phyloP scores from a whole-genome alignment of 2,888 invertebrate species.

The Lasiommata megera region DNA sequence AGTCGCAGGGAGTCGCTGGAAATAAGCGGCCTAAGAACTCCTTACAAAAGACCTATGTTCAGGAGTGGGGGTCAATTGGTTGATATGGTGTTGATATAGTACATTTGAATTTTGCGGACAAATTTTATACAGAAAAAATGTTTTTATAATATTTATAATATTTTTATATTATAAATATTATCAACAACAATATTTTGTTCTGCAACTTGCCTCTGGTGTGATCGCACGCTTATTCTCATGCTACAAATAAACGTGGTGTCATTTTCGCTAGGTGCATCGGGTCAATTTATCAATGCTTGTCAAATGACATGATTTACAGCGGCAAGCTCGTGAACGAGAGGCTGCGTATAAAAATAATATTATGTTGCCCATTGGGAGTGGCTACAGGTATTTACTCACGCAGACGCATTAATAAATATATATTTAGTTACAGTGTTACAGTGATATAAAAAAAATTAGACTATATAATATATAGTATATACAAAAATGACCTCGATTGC shows the following conservation, averaged over 20 bases:
- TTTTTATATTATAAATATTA: not conserved
- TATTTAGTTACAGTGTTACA: too few species aligned
- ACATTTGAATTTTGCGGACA: too few species aligned
- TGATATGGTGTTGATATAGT: too few species aligned
- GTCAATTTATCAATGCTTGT: conserved; percentile 53
- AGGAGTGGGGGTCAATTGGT: too few species aligned
- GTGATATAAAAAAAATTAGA: too few species aligned
- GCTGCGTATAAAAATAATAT: conserved; percentile 32
- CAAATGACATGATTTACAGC: conserved; percentile 52
- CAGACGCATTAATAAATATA: not conserved
- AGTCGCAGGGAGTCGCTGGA: too few species aligned
- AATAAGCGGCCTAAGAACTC: too few species aligned
- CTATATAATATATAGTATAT: too few species aligned
- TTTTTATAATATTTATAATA: too few species aligned
- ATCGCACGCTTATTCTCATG: conserved; percentile 15
- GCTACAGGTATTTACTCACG: conserved; percentile 23
- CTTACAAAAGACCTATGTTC: too few species aligned
- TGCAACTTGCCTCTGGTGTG: not conserved
- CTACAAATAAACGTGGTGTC: conserved; percentile 24
- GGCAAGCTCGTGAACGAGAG: conserved; percentile 38
- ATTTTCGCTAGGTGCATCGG: conserved; percentile 40
- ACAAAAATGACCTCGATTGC: too few species aligned
- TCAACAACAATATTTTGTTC: not conserved
- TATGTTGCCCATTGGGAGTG: conserved; percentile 32
- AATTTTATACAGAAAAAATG: too few species aligned